phyloP scores from a whole-genome alignment of 2,888 invertebrate genomes.

The Cheilosia urbana region DNA sequence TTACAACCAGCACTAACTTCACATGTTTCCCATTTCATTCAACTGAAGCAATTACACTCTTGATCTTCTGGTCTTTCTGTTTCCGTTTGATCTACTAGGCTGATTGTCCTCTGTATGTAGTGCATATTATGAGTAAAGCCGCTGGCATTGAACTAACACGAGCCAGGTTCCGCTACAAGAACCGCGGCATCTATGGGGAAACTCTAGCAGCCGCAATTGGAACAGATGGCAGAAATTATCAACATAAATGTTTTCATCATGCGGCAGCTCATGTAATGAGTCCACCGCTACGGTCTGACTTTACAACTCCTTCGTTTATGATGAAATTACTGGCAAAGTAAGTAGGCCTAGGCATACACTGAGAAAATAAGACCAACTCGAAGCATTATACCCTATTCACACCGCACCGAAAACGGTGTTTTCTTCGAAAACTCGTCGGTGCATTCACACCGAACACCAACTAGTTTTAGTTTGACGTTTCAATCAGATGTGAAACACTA shows the following conservation, averaged over 20 bases:
- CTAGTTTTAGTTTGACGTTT: no score
- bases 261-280: constrained; percentile 97
- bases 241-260: constrained; percentile 95
- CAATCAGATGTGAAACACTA: no score
- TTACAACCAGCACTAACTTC: no score
- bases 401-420: no score
- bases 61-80: no score
- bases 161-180: constrained; percentile 86
- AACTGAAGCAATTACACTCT: no score
- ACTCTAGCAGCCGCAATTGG: constrained; percentile 91
- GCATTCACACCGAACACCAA: no score
- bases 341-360: constrained; percentile 83
- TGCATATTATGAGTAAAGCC: constrained; percentile 98
- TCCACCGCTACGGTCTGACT: constrained; percentile 97
- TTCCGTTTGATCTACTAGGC: constrained; percentile 73
- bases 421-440: no score
- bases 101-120: constrained; percentile 94
- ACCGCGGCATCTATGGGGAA: constrained; percentile 94
- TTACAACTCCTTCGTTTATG: constrained; percentile 93
- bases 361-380: no score
- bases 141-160: constrained; percentile 92
- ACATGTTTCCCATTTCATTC: no score
- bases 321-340: constrained; percentile 94
- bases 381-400: no score
- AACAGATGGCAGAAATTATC: constrained; percentile 89